Evolutionary conservation across 2,888 invertebrate genomes (phyloP).

Genomic region (Rhabditophanes sp.): DNA sequence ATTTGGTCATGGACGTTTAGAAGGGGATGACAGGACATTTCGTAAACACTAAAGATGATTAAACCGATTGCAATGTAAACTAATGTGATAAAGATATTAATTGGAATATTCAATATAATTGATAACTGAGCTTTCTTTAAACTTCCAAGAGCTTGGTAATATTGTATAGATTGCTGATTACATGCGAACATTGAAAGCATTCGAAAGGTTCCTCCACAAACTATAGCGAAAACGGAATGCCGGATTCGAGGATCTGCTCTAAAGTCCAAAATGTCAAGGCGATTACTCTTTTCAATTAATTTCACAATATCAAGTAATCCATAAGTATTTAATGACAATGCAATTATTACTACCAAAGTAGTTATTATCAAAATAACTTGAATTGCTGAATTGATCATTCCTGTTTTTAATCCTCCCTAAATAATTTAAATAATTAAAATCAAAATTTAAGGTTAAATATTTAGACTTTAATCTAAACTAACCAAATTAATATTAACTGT

Average conservation of each 20-base stretch:
- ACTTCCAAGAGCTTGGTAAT: constrained; percentile 27
- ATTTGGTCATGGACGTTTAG: constrained; percentile 10
- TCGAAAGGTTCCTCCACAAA: constrained; percentile 35
- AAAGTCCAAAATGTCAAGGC: constrained; percentile 26
- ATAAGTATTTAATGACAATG: constrained; percentile 43
- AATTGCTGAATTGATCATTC: constrained; percentile 48
- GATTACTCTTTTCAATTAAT: constrained; percentile 11
- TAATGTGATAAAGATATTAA: constrained; percentile 22
- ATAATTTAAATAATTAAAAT: constrained; percentile 7
- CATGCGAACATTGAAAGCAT: constrained; percentile 31
- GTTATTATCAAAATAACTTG: constrained; percentile 47
- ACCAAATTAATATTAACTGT: constrained; percentile 47
- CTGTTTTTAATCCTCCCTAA: constrained; percentile 49
- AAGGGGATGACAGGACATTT: constrained; percentile 25
- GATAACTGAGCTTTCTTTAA: constrained; percentile 20
- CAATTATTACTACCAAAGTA: constrained; percentile 45
- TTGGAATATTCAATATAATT: constrained; percentile 30
- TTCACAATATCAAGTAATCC: constrained; percentile 20
- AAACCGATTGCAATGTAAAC: constrained; percentile 25
- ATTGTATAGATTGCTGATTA: constrained; percentile 38
- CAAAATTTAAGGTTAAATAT: constrained; percentile 7
- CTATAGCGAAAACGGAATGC: constrained; percentile 28
- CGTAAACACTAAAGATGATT: constrained; percentile 27
- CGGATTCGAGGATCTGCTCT: constrained; percentile 35
- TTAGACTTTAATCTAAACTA: too few species aligned